Base-by-base conservation (phyloP, 2,888 invertebrate species). In the Sisyra nigra region DNA sequence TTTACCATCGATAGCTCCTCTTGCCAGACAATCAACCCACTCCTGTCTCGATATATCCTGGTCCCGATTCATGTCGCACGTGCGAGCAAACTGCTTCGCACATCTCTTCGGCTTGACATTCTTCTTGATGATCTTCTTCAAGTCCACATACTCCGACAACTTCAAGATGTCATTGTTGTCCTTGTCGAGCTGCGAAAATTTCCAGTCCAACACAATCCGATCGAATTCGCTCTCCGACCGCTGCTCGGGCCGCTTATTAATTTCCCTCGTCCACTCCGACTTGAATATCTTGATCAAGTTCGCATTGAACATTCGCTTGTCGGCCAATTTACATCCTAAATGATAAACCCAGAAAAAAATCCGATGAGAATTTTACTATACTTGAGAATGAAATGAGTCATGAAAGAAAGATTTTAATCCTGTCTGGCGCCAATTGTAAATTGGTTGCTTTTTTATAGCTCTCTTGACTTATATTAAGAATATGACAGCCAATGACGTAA, bases 61-160 rank as follows among this genome's bases (percentile, higher is more conserved):
- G 62, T 94, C 84, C 42, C 74, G 71, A 62, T 92, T 78, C 42
- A 76, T 69, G 63, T 94, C 93, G 65, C 94, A 94, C 53, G 80
- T 80, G 50, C 81, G 78, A 14, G 86, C 80, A 69, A 94, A 93
- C 32, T 80, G 79, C 54, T 85, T 80, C 38, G 92, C 87, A 65
- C 94, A 94, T 41, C 84, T 74, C 60, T 82, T 82, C 32, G 93
- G 94, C 56, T 83, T 83, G 42, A 92, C 86, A 47, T 84, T 80
- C 66, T 88, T 87, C 62, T 83, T 87, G 40, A 91, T 82, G 40
- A 89, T 73, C 52, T 81, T 71, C 51, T 82, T 74, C 29, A 94
- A 66, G 49, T 83, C 82, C 48, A 80, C 73, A 57, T 88, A 86
- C 61, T 94, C 94, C 36, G 74, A 72, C 54, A 79, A 79, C 58